Conservation (phyloP, 1,140 invertebrate species). For the Camponotus vicinus region DNA sequence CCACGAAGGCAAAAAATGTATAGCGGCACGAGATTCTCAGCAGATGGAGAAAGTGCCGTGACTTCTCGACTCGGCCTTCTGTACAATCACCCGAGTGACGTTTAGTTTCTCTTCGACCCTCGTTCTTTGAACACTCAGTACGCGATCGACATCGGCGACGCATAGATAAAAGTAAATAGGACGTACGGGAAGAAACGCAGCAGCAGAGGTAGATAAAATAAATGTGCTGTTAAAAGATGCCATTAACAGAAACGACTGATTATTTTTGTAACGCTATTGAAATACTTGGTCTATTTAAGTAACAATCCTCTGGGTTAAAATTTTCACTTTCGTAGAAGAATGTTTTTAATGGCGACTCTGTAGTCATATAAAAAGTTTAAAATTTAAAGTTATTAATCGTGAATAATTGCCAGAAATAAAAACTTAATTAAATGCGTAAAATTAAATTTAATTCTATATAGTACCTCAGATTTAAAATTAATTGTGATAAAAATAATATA, state of each 20-base stretch:
- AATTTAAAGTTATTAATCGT: neutral
- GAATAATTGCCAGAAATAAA: neutral
- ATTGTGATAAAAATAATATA: neutral
- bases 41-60: conserved; percentile 76
- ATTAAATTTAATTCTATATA: neutral
- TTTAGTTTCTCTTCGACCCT: conserved; percentile 63
- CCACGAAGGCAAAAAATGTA: neutral
- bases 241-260: neutral
- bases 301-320: neutral
- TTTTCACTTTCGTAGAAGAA: neutral
- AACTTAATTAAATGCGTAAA: neutral
- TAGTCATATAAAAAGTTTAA: neutral
- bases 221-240: neutral
- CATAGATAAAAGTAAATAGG: neutral
- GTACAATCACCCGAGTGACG: conserved; percentile 47
- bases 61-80: conserved; percentile 62
- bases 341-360: neutral
- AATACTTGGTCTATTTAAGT: neutral
- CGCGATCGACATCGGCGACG: neutral
- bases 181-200: neutral
- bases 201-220: neutral
- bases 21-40: neutral
- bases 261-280: neutral
- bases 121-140: conserved; percentile 20
- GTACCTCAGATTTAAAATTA: neutral